Percentiles rank a stretch among this genome's conserved stretches.
These are phyloP conservation scores for Melanotaenia trifasciata DNA, from an alignment of 2,797 vertebrate species.

Conservation along the genomic window DNA sequence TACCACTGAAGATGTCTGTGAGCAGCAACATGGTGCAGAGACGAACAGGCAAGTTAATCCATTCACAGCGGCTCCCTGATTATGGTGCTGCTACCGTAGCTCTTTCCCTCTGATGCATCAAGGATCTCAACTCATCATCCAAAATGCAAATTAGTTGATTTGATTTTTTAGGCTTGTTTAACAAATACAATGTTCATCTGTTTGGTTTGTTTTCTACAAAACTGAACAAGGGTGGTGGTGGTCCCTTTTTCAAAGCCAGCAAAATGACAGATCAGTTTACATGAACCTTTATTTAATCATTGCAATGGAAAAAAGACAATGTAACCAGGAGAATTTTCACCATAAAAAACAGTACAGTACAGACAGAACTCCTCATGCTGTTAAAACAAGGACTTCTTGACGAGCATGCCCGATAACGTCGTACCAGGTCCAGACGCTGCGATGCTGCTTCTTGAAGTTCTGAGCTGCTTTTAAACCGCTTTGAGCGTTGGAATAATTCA, in stretches of 20 bases:
- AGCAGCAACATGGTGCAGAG: no score
- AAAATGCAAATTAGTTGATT: no score
- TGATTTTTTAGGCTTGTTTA: no score
- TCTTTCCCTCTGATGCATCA: no score
- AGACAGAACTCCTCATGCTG: constrained; percentile 38
- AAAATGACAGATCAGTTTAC: constrained; percentile 48
- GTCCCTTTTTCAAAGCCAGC: neutral
- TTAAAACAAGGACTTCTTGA: constrained; percentile 27
- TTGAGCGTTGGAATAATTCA: constrained; percentile 36
- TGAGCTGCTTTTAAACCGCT: constrained; percentile 48
- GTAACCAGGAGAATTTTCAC: constrained; percentile 65
- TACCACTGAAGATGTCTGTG: no score
- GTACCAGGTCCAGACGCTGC: constrained; percentile 27
- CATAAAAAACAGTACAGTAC: constrained; percentile 67
- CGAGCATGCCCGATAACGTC: neutral
- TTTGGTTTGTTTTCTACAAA: no score
- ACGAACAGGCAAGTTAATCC: no score
- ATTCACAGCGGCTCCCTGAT: no score
- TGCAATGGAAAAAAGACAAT: constrained; percentile 75
- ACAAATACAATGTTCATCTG: no score
- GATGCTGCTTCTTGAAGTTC: constrained; percentile 43
- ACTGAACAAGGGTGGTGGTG: no score
- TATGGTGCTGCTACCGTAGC: no score
- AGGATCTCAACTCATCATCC: no score
- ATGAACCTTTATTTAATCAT: constrained; percentile 83